Percentiles rank a stretch among this genome's conserved stretches.
Conservation (phyloP, 2,113 vertebrate species). For the Athene noctua region DNA sequence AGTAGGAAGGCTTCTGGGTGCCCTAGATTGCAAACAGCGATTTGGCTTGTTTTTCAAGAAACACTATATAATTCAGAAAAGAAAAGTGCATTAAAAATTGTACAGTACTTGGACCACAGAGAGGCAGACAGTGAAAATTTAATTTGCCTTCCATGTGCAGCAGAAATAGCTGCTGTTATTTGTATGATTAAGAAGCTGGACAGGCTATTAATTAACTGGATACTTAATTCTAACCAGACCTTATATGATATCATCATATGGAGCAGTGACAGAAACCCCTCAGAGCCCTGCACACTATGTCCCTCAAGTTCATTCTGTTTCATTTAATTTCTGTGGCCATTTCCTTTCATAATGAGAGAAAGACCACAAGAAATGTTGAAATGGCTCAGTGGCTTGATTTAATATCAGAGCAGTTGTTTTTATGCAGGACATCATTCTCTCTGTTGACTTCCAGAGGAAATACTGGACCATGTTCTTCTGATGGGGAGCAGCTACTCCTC, state of each 20-base stretch:
- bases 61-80: neutral
- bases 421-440: neutral
- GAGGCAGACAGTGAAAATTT: neutral
- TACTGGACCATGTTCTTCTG: neutral
- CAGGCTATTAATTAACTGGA: neutral
- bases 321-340: neutral
- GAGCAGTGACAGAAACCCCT: neutral
- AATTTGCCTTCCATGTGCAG: neutral
- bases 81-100: neutral
- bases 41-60: neutral
- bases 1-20: conserved; percentile 12
- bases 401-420: neutral
- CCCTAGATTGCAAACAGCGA: neutral
- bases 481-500: neutral
- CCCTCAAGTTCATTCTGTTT: neutral
- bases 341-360: neutral
- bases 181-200: neutral
- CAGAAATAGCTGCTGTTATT: neutral
- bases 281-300: neutral
- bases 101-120: neutral
- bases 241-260: neutral
- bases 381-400: neutral
- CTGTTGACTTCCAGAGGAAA: neutral
- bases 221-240: neutral
- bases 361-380: neutral